Evolutionary conservation across 2,888 invertebrate species (phyloP), one percentile per base, ranked within the genome.

Genomic region (Dinocampus coccinellae): DNA sequence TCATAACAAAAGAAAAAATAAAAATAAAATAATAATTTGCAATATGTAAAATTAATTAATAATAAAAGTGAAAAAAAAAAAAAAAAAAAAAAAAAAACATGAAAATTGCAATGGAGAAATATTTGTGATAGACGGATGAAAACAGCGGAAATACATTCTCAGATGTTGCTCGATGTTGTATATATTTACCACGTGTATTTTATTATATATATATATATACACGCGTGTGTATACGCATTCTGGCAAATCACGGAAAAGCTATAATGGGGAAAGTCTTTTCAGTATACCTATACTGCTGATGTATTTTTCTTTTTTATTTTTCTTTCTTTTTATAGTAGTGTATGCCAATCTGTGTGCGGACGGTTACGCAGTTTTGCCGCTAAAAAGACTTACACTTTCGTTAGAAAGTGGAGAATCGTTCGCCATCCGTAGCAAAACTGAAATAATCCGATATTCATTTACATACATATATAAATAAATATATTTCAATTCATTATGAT

Each of bases 381-480:
- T 77, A 83, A 84, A 84, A 82, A 82, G 79, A 86, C 85, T 86
- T 85, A 82, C 85, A 85, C 85, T 85, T 86, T 86, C 85, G 85
- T 85, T 86, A 85, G 85, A 86, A 85, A 86, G 85, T 84, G 77
- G 80, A 80, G 82, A 81, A 85, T 84, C 83, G 83, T 78, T 75
- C 81, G 81, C 84, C 82, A 84, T 81, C 83, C 83, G 79, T 83
- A 82, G 79, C 78, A 77, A 75, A 60, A 57, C 52, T 20, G 26
- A 57, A 57, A 20, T 33, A 62, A 33, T 39, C 57, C 34, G 22
- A 52, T 13, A 57, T 29, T 68, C 39, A 42, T 60, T 60, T 60
- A 68, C 29, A 39, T 39, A 39, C 39, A 20, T 57, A 34, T 42
- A 26, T 58, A 26, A 2, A 29, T 29, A 7, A 13, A n/a, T n/a